These are phyloP conservation scores for Fulica atra DNA, from an alignment of 2,113 vertebrate species.

Conservation along the genomic window DNA sequence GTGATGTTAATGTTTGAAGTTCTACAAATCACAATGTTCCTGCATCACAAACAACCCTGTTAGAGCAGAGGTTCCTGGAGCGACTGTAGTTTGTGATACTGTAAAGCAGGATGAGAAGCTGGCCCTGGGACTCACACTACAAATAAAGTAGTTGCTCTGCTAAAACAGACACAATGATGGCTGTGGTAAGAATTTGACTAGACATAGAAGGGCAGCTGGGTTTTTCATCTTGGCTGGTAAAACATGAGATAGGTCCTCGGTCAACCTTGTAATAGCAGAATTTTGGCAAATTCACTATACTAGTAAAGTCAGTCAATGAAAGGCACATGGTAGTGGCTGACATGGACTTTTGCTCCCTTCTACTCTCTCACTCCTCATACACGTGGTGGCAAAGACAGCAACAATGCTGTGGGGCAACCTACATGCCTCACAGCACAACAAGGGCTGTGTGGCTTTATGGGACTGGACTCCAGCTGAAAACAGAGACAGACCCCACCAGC, in stretches of 20 bases:
- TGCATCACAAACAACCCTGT: not conserved
- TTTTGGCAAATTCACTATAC: not conserved
- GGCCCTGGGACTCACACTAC: not conserved
- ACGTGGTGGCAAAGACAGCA: not conserved
- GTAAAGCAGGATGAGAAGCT: not conserved
- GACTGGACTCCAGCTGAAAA: not conserved
- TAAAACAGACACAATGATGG: not conserved
- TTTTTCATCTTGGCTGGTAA: not conserved
- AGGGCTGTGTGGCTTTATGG: not conserved
- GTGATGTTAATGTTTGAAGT: not conserved
- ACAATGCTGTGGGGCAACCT: not conserved
- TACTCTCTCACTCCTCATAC: not conserved
- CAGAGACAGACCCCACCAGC: not conserved
- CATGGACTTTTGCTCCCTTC: not conserved
- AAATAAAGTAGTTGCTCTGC: not conserved
- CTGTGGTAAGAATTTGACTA: not conserved
- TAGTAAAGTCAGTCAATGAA: not conserved
- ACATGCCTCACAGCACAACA: rapidly evolving
- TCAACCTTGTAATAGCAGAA: not conserved
- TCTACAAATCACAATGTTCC: not conserved
- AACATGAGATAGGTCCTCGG: not conserved
- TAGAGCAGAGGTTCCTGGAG: not conserved
- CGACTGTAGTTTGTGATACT: no score
- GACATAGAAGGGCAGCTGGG: not conserved
- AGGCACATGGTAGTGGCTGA: not conserved